These are phyloP conservation scores for Azemiops feae DNA, from an alignment of 2,113 vertebrate genomes.

Conservation along the genomic window DNA sequence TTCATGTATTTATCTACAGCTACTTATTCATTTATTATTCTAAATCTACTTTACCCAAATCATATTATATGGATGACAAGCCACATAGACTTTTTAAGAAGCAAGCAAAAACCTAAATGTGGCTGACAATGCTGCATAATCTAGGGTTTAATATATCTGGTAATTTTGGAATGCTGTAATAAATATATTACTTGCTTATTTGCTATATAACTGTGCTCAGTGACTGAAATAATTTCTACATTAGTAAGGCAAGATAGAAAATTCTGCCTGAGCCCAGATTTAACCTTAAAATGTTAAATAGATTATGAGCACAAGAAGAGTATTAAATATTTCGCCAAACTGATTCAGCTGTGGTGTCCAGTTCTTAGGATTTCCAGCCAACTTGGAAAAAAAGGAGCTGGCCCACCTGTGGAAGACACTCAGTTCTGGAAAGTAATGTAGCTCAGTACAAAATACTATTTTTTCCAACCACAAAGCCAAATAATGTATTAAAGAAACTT, in stretches of 20 bases:
- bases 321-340: slow-evolving; percentile 43
- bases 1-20: slow-evolving; percentile 66
- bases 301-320: slow-evolving; percentile 53
- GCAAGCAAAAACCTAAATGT: slow-evolving; percentile 61
- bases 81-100: slow-evolving; percentile 58
- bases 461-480: slow-evolving; percentile 50
- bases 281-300: slow-evolving; percentile 62
- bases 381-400: background rate
- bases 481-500: slow-evolving; percentile 26
- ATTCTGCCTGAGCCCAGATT: background rate
- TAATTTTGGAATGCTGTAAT: slow-evolving; percentile 39
- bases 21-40: slow-evolving; percentile 67
- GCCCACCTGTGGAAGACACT: background rate
- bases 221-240: slow-evolving; percentile 47
- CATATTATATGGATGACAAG: slow-evolving; percentile 70
- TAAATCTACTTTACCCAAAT: slow-evolving; percentile 68
- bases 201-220: background rate
- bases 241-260: background rate
- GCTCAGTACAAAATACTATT: slow-evolving; percentile 43
- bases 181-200: background rate
- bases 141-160: slow-evolving; percentile 33
- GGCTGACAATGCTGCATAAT: slow-evolving; percentile 57
- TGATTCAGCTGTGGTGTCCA: background rate
- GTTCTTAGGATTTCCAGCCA: background rate
- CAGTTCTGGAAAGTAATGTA: slow-evolving; percentile 3